Base-by-base conservation (phyloP, 2,113 vertebrate genomes). In the Regulus satrapa region DNA sequence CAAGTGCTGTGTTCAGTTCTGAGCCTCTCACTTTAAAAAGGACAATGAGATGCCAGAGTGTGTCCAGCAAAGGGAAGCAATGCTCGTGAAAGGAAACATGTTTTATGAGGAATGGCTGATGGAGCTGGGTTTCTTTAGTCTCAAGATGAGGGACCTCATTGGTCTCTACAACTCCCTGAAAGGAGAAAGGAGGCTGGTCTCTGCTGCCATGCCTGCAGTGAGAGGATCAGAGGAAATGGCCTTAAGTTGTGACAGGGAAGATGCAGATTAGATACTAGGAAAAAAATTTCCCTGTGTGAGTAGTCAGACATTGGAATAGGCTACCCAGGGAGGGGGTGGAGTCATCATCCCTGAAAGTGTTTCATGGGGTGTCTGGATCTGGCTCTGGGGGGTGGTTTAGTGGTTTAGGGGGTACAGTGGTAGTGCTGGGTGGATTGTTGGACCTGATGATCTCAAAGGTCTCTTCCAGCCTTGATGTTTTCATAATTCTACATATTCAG, bases 21-120 rank as follows among this genome's bases (percentile, higher is more conserved):
- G 26, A 41, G 18, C 14, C 9, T 5, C 32, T 56, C 49, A 18
- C 14, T 49, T 49, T 23, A 8, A 49, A 48, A 49, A 56, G 34
- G 8, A 64, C 21, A 8, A 29, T 49, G 29, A 29, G 20, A 20
- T 25, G 16, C 31, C 2, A 3, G 12, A 64, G 14, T 2, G 0
- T 5, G 36, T 28, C 31, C 36, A 28, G 49, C 9, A 55, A 78
- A 58, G 58, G 38, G 49, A 31, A 64, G 8, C 31, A 63, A 15
- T 0, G 0, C 23, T 36, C 0, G 2, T 0, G 3, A 41, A 63
- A 49, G 6, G 5, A 56, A 49, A 7, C 25, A 5, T 10, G 14
- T 54, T 17, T 49, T 31, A 7, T 18, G 41, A 88, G 56, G 31
- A 79, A 63, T 34, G 12, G 49, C 66, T 72, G 34, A 56, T 16